These are phyloP conservation scores for Caenorhabditis tropicalis DNA, from an alignment of 1,140 invertebrate species.

Conservation along the genomic window DNA sequence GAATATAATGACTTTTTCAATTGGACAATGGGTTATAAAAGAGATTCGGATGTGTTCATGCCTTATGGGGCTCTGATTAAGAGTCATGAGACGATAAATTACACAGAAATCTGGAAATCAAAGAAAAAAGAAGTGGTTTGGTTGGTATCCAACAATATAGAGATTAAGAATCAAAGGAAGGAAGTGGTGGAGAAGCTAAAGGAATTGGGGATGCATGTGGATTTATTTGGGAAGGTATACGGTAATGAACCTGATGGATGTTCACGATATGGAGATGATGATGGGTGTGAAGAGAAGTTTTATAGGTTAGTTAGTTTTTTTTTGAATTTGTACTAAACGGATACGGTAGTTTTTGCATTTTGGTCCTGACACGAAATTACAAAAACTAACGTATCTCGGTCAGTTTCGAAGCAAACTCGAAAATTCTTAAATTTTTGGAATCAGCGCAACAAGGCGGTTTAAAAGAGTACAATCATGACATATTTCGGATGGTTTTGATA, in stretches of 20 bases:
- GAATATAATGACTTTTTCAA: slow-evolving; percentile 37
- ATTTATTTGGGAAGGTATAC: neutral
- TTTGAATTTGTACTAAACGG: neutral
- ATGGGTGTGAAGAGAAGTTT: neutral
- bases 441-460: too few relatives aligned
- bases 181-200: neutral
- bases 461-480: too few relatives aligned
- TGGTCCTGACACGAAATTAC: neutral
- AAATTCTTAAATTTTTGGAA: too few relatives aligned
- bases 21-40: slow-evolving; percentile 53
- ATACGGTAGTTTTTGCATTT: too few relatives aligned
- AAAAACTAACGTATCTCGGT: neutral
- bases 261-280: neutral
- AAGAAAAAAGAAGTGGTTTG: slow-evolving; percentile 3
- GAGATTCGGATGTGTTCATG: slow-evolving; percentile 39
- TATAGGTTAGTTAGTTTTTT: neutral
- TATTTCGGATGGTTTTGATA: too few relatives aligned
- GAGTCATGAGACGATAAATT: neutral
- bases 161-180: neutral
- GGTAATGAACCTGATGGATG: neutral
- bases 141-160: neutral
- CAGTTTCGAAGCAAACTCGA: too few relatives aligned
- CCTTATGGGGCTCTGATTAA: slow-evolving; percentile 32
- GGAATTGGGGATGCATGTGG: neutral
- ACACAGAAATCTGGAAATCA: slow-evolving; percentile 2